These are phyloP conservation scores for Plestiodon gilberti DNA, from an alignment of 2,113 vertebrate genomes.

Conservation along the genomic window DNA sequence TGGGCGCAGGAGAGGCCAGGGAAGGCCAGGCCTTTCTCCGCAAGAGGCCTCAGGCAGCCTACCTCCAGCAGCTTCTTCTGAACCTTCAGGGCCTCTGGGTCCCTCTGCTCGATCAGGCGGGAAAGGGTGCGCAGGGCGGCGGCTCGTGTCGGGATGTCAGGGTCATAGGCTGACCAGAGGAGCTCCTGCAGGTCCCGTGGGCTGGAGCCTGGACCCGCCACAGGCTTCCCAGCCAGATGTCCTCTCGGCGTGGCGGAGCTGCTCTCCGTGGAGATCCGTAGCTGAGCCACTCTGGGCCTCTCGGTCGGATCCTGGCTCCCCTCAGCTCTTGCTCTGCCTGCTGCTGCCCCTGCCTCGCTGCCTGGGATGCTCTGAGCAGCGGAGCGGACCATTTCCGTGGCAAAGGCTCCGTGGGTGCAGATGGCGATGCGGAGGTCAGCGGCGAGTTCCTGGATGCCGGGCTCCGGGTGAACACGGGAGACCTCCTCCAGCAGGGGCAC, in stretches of 20 bases:
- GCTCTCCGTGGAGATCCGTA: background rate
- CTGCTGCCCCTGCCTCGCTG: slow-evolving; percentile 2
- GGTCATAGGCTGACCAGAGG: slow-evolving; percentile 85
- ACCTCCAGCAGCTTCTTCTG: slow-evolving; percentile 88
- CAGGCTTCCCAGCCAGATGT: rapidly evolving
- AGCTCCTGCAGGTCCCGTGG: slow-evolving; percentile 61
- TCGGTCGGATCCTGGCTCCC: rapidly evolving
- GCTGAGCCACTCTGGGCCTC: rapidly evolving
- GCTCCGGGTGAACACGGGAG: slow-evolving; percentile 81
- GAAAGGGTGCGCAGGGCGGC: slow-evolving; percentile 83
- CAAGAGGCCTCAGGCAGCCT: background rate
- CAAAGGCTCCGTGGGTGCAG: slow-evolving; percentile 86
- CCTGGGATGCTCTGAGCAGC: slow-evolving; percentile 53
- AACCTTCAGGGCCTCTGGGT: slow-evolving; percentile 67
- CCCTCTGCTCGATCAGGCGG: slow-evolving; percentile 69
- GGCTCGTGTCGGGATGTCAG: slow-evolving; percentile 83
- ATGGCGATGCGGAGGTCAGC: slow-evolving; percentile 84
- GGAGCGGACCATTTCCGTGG: slow-evolving; percentile 41
- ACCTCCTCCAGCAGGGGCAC: slow-evolving; percentile 82
- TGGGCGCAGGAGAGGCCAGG: rapidly evolving
- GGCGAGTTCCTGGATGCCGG: slow-evolving; percentile 87
- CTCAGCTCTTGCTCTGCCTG: background rate
- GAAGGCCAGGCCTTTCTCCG: rapidly evolving
- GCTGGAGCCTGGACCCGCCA: rapidly evolving
- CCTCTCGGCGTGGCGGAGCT: rapidly evolving